Evolutionary conservation across 2,888 invertebrate species (phyloP).

Genomic region (Amblyteles armatorius): DNA sequence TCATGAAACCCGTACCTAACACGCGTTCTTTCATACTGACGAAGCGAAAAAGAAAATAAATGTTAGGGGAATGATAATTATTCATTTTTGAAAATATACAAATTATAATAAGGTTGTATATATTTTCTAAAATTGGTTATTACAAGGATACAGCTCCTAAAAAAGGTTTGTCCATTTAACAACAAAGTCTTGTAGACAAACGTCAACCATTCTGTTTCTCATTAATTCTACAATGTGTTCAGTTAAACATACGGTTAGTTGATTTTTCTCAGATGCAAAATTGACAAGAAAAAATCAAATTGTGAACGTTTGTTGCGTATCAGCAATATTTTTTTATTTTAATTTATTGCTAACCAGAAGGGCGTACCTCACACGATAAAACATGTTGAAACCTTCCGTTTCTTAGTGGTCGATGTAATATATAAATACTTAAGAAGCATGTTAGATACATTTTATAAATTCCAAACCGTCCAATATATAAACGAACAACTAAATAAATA

Average conservation of each 20-base stretch:
- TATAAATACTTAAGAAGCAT: not conserved
- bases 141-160: not conserved
- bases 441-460: not conserved
- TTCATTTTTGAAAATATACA: not conserved
- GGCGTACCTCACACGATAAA: not conserved
- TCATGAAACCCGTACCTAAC: constrained; percentile 28
- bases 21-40: constrained; percentile 10
- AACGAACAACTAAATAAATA: not conserved
- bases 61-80: constrained; percentile 13
- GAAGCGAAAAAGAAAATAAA: constrained; percentile 1
- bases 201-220: too few relatives aligned
- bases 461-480: not conserved
- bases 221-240: not conserved
- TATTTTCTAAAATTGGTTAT: not conserved
- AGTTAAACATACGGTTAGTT: not conserved
- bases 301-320: too few relatives aligned
- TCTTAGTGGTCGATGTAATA: too few relatives aligned
- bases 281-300: too few relatives aligned
- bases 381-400: not conserved
- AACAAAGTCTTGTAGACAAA: not conserved
- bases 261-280: not conserved
- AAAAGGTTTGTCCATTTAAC: not conserved
- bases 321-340: too few relatives aligned
- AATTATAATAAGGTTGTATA: not conserved
- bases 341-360: not conserved